Evolutionary conservation across 2,888 invertebrate genomes (phyloP).

Genomic region (Phania funesta): DNA sequence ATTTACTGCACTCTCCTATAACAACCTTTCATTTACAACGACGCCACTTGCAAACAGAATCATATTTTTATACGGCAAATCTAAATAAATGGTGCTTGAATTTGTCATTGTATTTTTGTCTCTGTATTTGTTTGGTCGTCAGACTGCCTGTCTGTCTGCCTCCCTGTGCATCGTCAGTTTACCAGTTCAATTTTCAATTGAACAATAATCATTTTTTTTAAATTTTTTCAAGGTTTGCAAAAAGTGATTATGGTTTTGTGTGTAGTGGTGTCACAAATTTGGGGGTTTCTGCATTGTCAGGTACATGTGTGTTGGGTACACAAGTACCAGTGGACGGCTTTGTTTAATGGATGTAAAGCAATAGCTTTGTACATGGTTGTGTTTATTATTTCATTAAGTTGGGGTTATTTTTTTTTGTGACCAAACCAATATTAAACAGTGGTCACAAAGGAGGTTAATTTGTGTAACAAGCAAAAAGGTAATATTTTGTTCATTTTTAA

Average conservation of each 20-base stretch:
- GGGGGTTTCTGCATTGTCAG: constrained; percentile 17
- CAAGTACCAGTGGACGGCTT: constrained; percentile 35
- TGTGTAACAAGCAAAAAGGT: not conserved
- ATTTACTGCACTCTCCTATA: no score
- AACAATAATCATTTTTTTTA: constrained; percentile 21
- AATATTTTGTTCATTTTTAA: not conserved
- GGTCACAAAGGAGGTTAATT: not conserved
- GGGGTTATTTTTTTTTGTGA: not conserved
- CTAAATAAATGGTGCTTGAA: not conserved
- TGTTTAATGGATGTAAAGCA: constrained; percentile 49
- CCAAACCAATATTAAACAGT: constrained; percentile 37
- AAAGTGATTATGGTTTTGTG: constrained; percentile 42
- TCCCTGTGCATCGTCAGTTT: constrained; percentile 42
- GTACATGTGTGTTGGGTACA: not conserved
- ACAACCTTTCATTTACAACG: no score
- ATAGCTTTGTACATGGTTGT: constrained; percentile 32
- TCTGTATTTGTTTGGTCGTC: not conserved
- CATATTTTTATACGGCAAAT: constrained; percentile 70
- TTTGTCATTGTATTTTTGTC: not conserved
- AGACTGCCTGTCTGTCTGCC: not conserved
- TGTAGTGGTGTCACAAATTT: constrained; percentile 4
- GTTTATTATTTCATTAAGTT: constrained; percentile 19
- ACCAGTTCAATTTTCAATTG: constrained; percentile 62
- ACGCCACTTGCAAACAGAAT: constrained; percentile 75
- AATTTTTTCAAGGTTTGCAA: constrained; percentile 1